Conservation (phyloP, 1,140 invertebrate genomes). For the Drosophila miranda region DNA sequence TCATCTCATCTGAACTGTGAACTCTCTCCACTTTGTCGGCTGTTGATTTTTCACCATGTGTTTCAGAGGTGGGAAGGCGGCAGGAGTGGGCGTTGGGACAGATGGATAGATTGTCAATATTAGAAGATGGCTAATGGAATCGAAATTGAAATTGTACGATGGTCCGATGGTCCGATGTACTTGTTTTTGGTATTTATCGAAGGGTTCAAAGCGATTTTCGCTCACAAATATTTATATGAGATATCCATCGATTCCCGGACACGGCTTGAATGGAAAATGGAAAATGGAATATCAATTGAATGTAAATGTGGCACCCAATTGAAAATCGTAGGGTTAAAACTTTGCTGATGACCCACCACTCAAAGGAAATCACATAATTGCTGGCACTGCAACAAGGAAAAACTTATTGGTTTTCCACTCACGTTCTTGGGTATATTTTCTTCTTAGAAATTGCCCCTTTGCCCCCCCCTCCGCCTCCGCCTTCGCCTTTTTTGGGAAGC, state of each 20-base stretch:
- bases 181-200: slow-evolving; percentile 25
- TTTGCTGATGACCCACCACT: slow-evolving; percentile 5
- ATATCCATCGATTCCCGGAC: background rate
- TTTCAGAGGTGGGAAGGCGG: background rate
- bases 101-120: slow-evolving; percentile 40
- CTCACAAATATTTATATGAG: slow-evolving; percentile 60
- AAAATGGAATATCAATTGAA: too few species aligned
- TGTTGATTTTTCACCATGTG: slow-evolving; percentile 63
- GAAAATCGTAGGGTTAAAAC: background rate
- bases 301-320: too few species aligned
- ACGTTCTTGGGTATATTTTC: slow-evolving; percentile 10
- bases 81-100: too few species aligned
- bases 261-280: too few species aligned
- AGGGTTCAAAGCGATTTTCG: slow-evolving; percentile 37
- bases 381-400: slow-evolving; percentile 11
- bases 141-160: slow-evolving; percentile 51
- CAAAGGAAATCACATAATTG: slow-evolving; percentile 42
- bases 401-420: slow-evolving; percentile 27
- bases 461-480: too few species aligned
- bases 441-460: too few species aligned
- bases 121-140: slow-evolving; percentile 57
- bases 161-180: too few species aligned
- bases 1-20: background rate
- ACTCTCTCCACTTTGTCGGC: slow-evolving; percentile 34
- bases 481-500: slow-evolving; percentile 30